A percentile compares a stretch with the other conserved stretches of the same genome.
These are phyloP conservation scores for Drosophila parthenogenetica DNA, from an alignment of 2,888 invertebrate genomes.

Conservation along the genomic window DNA sequence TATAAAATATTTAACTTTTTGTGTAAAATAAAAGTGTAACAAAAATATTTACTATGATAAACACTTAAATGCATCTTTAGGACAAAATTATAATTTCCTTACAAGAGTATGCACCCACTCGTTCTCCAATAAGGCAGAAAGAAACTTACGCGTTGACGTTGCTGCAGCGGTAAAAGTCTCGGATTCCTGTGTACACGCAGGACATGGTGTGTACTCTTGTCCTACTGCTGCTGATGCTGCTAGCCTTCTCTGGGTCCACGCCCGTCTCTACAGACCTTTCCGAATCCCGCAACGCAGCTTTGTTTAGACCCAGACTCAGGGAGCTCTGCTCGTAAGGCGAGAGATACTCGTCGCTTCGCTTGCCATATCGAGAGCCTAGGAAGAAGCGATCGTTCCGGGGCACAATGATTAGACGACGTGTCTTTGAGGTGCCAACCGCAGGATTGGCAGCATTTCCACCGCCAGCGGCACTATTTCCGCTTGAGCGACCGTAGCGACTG, in stretches of 20 bases:
- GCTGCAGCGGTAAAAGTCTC: conserved; percentile 86
- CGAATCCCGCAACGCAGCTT: conserved; percentile 19
- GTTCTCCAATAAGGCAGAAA: neutral
- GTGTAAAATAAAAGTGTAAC: no score
- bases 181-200: conserved; percentile 86
- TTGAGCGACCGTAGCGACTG: conserved; percentile 85
- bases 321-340: conserved; percentile 72
- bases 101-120: neutral
- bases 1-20: no score
- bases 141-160: conserved; percentile 85
- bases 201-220: conserved; percentile 68
- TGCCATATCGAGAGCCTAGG: conserved; percentile 84
- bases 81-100: neutral
- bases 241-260: conserved; percentile 21
- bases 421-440: conserved; percentile 76
- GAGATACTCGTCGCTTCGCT: conserved; percentile 76
- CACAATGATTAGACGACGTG: conserved; percentile 82
- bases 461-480: conserved; percentile 53
- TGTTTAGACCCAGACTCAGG: conserved; percentile 38
- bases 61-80: neutral
- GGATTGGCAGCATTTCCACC: conserved; percentile 25
- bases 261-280: conserved; percentile 42
- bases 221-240: conserved; percentile 13
- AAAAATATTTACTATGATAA: no score
- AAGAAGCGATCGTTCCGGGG: conserved; percentile 85